Conservation (phyloP, 2,113 vertebrate genomes). For the Todiramphus saurophagus region DNA sequence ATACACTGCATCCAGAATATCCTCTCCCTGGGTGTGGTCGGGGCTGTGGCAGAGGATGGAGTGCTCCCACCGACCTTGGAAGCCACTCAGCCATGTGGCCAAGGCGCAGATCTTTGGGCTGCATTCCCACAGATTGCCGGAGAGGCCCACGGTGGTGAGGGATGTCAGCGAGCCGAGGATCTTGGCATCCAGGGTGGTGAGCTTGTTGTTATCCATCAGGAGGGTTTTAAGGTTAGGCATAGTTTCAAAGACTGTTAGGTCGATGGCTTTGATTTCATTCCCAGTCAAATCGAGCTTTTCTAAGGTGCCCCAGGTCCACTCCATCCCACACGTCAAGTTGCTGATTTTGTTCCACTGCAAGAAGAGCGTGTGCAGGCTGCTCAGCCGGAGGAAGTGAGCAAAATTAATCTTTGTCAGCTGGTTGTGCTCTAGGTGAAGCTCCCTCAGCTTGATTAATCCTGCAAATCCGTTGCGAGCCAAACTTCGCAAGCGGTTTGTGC, state of each 20-base stretch:
- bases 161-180: conserved; percentile 88
- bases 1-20: conserved; percentile 96
- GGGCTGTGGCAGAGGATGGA: conserved; percentile 95
- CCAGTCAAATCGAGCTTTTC: conserved; percentile 96
- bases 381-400: conserved; percentile 97
- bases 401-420: conserved; percentile 99
- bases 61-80: conserved; percentile 97
- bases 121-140: conserved; percentile 98
- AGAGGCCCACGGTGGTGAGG: conserved; percentile 90
- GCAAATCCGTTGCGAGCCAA: conserved; percentile 97
- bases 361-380: conserved; percentile 93
- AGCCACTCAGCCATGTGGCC: conserved; percentile 93
- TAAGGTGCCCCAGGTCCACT: conserved; percentile 96
- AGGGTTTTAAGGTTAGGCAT: conserved; percentile 96
- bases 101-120: conserved; percentile 94
- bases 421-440: conserved; percentile 99
- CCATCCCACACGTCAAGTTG: conserved; percentile 96
- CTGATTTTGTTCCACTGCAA: conserved; percentile 99
- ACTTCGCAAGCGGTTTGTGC: conserved; percentile 96
- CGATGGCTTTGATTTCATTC: conserved; percentile 93
- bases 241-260: conserved; percentile 91
- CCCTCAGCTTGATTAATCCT: conserved; percentile 95
- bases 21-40: conserved; percentile 97
- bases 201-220: conserved; percentile 98
- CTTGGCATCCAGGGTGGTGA: conserved; percentile 88